Conservation (phyloP, 2,797 vertebrate genomes). For the Molossus molossus region DNA sequence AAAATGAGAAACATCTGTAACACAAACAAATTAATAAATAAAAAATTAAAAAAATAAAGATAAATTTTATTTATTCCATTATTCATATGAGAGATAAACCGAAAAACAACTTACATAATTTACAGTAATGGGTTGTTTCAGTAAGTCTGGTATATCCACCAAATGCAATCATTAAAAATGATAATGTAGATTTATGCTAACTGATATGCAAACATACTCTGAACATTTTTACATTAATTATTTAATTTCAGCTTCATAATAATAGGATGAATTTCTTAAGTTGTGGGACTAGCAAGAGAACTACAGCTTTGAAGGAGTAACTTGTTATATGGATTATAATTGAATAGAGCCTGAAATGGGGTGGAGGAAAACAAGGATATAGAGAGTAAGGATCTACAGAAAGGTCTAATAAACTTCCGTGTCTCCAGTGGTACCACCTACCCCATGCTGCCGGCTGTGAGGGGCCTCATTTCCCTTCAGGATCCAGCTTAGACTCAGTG, state of each 20-base stretch:
- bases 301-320: background rate
- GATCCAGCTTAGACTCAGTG: background rate
- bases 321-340: background rate
- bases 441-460: background rate
- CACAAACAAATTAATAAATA: too few species aligned
- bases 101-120: background rate
- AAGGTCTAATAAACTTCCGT: background rate
- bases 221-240: background rate
- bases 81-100: background rate
- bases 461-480: background rate
- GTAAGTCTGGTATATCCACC: conserved; percentile 1
- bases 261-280: background rate
- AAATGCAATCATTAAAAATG: conserved; percentile 30
- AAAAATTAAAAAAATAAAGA: background rate
- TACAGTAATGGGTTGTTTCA: conserved; percentile 28
- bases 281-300: background rate
- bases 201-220: background rate
- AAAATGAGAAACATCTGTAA: too few species aligned
- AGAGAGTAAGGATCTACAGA: background rate
- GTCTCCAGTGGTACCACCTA: background rate
- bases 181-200: background rate
- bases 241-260: conserved; percentile 37
- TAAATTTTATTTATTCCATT: background rate
- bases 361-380: too few species aligned
- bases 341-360: background rate